phyloP scores from a whole-genome alignment of 2,797 vertebrate species.

The Ctenosaura bakeri region DNA sequence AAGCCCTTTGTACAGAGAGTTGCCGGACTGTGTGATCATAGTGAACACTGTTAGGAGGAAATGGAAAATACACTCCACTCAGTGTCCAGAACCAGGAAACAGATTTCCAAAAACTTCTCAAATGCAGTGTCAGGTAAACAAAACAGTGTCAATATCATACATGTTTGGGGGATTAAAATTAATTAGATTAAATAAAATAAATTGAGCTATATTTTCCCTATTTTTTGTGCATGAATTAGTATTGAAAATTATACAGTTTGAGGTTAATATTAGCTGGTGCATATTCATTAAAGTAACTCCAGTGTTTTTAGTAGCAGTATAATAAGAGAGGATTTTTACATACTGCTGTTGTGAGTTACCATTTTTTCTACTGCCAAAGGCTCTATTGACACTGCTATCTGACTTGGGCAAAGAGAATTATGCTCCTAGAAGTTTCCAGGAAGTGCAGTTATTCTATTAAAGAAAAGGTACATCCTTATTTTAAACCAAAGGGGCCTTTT shows the following conservation, averaged over 20 bases:
- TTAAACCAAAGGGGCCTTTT: neutral
- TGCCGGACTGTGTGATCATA: slow-evolving; percentile 62
- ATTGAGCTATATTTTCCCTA: neutral
- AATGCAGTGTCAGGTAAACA: slow-evolving; percentile 45
- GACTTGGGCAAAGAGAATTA: no score
- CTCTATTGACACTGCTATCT: no score
- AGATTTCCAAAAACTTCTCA: slow-evolving; percentile 42
- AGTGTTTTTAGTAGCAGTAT: accelerated
- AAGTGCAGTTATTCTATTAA: no score
- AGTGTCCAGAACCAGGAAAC: slow-evolving; percentile 62
- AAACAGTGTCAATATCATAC: slow-evolving; percentile 24
- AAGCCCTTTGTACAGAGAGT: slow-evolving; percentile 52
- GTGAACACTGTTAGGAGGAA: slow-evolving; percentile 59
- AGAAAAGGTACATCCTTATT: no score
- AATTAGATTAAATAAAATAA: slow-evolving; percentile 35
- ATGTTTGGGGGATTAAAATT: slow-evolving; percentile 20
- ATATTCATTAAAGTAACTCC: neutral
- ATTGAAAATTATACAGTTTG: slow-evolving; percentile 22
- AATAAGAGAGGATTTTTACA: neutral
- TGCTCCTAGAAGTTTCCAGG: no score
- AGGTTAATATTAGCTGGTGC: accelerated
- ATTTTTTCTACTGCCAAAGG: no score
- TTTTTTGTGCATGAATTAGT: slow-evolving; percentile 28
- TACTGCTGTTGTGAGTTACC: no score
- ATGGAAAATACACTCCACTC: slow-evolving; percentile 56